Percentiles rank a stretch among this genome's conserved stretches.
These are phyloP conservation scores for Synodontis membranacea DNA, from an alignment of 2,113 vertebrate species.

Conservation along the genomic window DNA sequence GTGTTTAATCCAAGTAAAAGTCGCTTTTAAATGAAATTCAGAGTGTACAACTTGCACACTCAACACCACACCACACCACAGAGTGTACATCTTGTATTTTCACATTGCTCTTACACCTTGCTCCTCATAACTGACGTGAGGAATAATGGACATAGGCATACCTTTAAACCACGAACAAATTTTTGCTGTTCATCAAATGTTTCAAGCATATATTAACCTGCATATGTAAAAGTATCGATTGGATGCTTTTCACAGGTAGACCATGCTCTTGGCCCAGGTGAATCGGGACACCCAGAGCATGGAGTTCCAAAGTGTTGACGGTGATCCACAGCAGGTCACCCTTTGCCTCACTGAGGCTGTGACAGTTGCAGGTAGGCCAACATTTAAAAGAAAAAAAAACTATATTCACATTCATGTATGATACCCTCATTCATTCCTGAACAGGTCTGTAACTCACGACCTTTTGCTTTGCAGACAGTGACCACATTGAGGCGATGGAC, in stretches of 20 bases:
- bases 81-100: no score
- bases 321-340: constrained; percentile 91
- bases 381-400: not conserved
- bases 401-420: not conserved
- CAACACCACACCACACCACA: no score
- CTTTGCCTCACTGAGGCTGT: constrained; percentile 94
- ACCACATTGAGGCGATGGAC: constrained; percentile 95
- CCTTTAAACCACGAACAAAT: not conserved
- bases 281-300: constrained; percentile 97
- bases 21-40: no score
- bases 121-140: not conserved
- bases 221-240: constrained; percentile 10
- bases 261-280: constrained; percentile 98
- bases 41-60: no score
- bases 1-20: not conserved
- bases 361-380: constrained; percentile 84
- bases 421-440: not conserved
- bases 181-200: not conserved
- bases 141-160: not conserved
- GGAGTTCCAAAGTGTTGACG: constrained; percentile 94
- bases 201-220: not conserved
- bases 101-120: not conserved
- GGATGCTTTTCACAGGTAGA: constrained; percentile 71
- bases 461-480: constrained; percentile 77
- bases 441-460: not conserved